Conservation (phyloP, 1,140 invertebrate species). For the Vanessa atalanta region DNA sequence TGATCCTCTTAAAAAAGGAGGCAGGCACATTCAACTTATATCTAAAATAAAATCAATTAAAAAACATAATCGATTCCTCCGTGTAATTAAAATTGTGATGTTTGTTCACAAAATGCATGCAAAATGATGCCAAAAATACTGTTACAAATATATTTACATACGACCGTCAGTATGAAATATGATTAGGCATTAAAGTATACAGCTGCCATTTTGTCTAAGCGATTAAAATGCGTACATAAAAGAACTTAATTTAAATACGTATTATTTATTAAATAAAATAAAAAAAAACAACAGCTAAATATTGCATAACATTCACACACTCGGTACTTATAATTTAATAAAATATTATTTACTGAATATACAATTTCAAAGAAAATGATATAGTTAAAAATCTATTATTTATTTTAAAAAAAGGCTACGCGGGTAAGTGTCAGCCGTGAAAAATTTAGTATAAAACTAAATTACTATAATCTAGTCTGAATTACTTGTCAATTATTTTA, state of each 20-base stretch:
- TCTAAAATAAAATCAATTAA: slow-evolving; percentile 62
- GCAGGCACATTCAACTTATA: slow-evolving; percentile 72
- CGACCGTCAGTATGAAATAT: slow-evolving; percentile 40
- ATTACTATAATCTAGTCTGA: slow-evolving; percentile 51
- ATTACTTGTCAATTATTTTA: slow-evolving; percentile 63
- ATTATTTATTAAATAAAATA: slow-evolving; percentile 51
- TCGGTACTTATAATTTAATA: slow-evolving; percentile 59
- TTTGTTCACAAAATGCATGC: slow-evolving; percentile 40
- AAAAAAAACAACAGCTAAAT: slow-evolving; percentile 57
- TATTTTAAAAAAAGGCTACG: slow-evolving; percentile 52
- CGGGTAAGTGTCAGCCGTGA: slow-evolving; percentile 41
- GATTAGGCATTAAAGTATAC: slow-evolving; percentile 38
- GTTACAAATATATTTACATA: slow-evolving; percentile 47
- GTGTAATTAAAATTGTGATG: slow-evolving; percentile 70
- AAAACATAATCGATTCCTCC: slow-evolving; percentile 60
- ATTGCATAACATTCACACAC: slow-evolving; percentile 64
- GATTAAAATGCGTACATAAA: slow-evolving; percentile 33
- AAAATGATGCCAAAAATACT: slow-evolving; percentile 49
- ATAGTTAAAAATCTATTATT: slow-evolving; percentile 47
- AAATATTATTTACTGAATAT: slow-evolving; percentile 68
- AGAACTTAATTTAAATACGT: slow-evolving; percentile 28
- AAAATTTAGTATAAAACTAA: slow-evolving; percentile 51
- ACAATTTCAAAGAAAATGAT: slow-evolving; percentile 47
- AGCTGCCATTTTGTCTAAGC: slow-evolving; percentile 47
- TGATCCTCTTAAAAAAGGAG: slow-evolving; percentile 49